These are phyloP conservation scores for Urocolius indicus DNA, from an alignment of 2,113 vertebrate species.

Conservation along the genomic window DNA sequence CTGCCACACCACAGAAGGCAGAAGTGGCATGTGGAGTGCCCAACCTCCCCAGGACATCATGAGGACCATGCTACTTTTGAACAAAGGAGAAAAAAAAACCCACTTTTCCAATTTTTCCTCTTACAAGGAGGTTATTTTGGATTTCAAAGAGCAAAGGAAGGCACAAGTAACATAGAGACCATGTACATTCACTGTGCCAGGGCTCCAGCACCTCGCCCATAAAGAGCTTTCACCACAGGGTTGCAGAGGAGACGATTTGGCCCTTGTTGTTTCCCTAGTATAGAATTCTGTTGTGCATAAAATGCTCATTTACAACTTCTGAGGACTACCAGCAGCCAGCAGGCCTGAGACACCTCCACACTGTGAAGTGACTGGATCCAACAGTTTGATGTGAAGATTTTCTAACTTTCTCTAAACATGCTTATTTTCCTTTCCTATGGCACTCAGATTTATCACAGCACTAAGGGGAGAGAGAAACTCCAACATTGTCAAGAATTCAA, in stretches of 20 bases:
- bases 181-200: neutral
- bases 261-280: neutral
- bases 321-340: neutral
- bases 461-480: neutral
- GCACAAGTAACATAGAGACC: rapidly evolving
- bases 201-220: rapidly evolving
- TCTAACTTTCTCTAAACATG: neutral
- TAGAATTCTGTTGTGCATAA: neutral
- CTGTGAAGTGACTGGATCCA: neutral
- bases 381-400: neutral
- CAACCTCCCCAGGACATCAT: neutral
- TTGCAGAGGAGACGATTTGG: neutral
- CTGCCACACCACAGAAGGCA: neutral
- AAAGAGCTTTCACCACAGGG: neutral
- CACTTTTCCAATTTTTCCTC: neutral
- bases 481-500: neutral
- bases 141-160: neutral
- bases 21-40: neutral
- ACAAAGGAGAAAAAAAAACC: neutral
- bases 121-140: neutral
- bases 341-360: neutral
- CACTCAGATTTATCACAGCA: neutral
- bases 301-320: neutral
- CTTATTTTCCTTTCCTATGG: neutral
- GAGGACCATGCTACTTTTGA: neutral